phyloP scores from a whole-genome alignment of 2,888 invertebrate species.

The Tetramorium bicarinatum region DNA sequence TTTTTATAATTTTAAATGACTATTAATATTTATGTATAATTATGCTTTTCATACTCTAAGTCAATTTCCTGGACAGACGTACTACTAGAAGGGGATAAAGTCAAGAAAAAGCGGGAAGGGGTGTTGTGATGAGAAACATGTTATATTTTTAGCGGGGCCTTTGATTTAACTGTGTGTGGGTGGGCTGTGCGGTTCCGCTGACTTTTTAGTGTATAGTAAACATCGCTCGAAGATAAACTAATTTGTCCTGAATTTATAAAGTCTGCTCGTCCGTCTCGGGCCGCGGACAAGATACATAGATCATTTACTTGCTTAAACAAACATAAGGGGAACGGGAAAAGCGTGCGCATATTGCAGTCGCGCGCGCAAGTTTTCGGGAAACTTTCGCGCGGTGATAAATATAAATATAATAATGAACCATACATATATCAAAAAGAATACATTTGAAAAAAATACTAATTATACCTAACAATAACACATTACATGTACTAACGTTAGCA shows the following conservation, averaged over 20 bases:
- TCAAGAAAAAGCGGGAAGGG: conserved; percentile 47
- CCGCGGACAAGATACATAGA: conserved; percentile 65
- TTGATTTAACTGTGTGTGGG: conserved; percentile 59
- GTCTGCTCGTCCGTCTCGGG: conserved; percentile 53
- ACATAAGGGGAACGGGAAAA: conserved; percentile 50
- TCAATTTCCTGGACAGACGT: conserved; percentile 16
- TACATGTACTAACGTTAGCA: neutral
- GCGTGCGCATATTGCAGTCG: conserved; percentile 25
- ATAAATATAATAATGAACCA: conserved; percentile 22
- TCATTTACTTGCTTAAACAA: conserved; percentile 64
- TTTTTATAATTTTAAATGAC: neutral
- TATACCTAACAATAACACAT: neutral
- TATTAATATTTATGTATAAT: conserved; percentile 12
- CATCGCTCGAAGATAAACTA: conserved; percentile 77
- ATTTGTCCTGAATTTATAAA: conserved; percentile 80
- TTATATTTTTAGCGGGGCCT: conserved; percentile 72
- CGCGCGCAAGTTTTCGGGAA: conserved; percentile 19
- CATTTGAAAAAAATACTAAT: neutral
- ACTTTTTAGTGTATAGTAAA: conserved; percentile 72
- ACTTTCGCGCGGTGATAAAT: conserved; percentile 20
- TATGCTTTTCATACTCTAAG: conserved; percentile 4
- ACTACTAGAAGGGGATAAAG: conserved; percentile 19
- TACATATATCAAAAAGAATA: conserved; percentile 19
- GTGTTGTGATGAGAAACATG: conserved; percentile 68
- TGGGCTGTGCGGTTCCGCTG: conserved; percentile 74